Evolutionary conservation across 2,113 vertebrate species (phyloP).

Genomic region (Corynorhinus townsendii): DNA sequence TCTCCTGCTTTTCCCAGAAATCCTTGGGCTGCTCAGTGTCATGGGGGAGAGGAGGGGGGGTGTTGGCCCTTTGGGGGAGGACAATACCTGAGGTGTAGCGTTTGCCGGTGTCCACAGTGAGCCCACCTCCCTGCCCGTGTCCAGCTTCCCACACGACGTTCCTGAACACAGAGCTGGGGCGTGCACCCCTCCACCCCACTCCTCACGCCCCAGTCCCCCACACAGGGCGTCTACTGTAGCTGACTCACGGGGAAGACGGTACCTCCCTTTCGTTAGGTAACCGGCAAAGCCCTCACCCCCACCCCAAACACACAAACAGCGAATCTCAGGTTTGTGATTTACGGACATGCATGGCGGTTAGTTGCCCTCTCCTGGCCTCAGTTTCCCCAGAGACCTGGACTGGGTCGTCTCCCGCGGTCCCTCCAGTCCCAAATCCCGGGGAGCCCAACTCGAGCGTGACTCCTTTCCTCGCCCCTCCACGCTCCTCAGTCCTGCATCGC

Average conservation of each 20-base stretch:
- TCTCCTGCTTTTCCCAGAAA: background rate
- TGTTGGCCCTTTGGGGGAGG: background rate
- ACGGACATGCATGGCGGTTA: background rate
- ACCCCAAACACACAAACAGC: rapidly evolving
- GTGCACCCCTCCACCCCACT: too few relatives aligned
- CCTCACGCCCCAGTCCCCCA: too few relatives aligned
- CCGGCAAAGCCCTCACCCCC: rapidly evolving
- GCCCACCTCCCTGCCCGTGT: background rate
- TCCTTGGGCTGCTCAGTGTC: background rate
- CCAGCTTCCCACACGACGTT: background rate
- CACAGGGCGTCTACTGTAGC: too few relatives aligned
- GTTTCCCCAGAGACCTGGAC: background rate
- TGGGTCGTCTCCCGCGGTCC: background rate
- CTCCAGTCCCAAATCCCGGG: background rate
- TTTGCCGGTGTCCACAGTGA: background rate
- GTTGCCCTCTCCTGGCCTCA: background rate
- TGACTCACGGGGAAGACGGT: too few relatives aligned
- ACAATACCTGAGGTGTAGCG: background rate
- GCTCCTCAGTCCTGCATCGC: background rate
- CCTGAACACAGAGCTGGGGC: background rate
- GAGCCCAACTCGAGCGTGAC: background rate
- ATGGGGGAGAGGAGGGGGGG: too few relatives aligned
- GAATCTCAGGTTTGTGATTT: background rate
- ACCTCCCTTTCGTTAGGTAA: background rate
- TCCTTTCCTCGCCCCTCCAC: background rate